Base-by-base conservation (phyloP, 2,797 vertebrate species). In the Saxicola maurus region DNA sequence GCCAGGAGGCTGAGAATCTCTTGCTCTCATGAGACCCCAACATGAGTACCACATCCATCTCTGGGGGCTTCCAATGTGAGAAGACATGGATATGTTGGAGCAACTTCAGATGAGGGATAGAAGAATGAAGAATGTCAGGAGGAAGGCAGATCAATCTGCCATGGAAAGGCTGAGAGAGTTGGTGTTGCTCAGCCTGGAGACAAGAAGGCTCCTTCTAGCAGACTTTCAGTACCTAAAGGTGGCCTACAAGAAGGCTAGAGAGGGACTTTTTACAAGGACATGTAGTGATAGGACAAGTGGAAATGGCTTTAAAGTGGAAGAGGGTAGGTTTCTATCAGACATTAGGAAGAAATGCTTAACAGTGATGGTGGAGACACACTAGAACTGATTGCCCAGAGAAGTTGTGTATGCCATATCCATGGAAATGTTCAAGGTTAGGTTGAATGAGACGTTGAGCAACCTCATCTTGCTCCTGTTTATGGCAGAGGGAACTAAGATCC, bases 1-100 rank as follows among this genome's bases (percentile, higher is more conserved):
- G 11, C 11, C 38, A 59, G 33, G 25, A 65, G 52, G 18, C 20
- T 52, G 11, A 35, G 18, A 27, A 64, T 8, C 30, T 57, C 31
- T 45, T 35, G 27, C 11, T 28, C 27, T 52, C 0, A 0, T 52
- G 13, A 76, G 9, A 69, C 4, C 2, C 16, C 25, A 59, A 0
- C 2, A 8, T n/a, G 30, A 46, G 13, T 20, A 28, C 18, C 6
- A 14, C 8, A n/a, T 31, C 30, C 38, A 18, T 9, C n/a, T 77
- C 23, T 19, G 18, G 4, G 6, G 7, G 2, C 11, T 59, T 27
- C 13, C 37, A 15, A 48, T 11, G 7, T 56, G 56, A 69, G 21
- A 17, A 61, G 21, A 31, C 21, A 17, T 14, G 18, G 10, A n/a
- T 51, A 10, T 35, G 9, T 18, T 59, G 23, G 35, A 59, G 59